These are phyloP conservation scores for Pantherophis alleghaniensis DNA, from an alignment of 2,797 vertebrate genomes.

Conservation along the genomic window DNA sequence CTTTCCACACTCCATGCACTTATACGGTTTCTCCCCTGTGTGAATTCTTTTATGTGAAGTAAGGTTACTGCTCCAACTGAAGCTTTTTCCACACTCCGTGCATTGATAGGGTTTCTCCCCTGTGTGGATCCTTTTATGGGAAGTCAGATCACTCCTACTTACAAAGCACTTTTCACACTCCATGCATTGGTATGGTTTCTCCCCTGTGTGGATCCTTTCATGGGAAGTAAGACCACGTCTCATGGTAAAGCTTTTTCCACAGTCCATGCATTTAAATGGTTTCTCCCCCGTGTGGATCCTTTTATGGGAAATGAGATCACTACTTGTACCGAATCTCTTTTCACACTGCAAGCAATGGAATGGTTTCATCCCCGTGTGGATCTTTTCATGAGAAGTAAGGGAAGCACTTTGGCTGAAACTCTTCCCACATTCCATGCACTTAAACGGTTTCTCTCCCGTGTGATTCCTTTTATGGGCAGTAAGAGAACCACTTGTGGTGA, in stretches of 20 bases:
- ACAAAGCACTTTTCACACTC: background rate
- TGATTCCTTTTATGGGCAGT: background rate
- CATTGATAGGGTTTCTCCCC: background rate
- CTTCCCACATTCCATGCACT: background rate
- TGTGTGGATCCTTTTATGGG: background rate
- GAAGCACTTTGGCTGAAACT: background rate
- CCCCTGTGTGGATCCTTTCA: background rate
- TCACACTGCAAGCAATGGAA: background rate
- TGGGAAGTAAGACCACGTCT: background rate
- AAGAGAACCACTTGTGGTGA: background rate
- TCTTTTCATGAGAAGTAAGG: background rate
- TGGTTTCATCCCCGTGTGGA: background rate
- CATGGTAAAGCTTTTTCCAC: background rate
- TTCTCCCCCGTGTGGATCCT: background rate
- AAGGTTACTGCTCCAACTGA: background rate
- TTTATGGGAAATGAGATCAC: background rate
- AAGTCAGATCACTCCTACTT: background rate
- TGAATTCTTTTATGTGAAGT: background rate
- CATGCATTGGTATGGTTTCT: background rate
- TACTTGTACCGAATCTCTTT: background rate
- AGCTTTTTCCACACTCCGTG: background rate
- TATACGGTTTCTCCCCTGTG: background rate
- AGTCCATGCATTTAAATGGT: background rate
- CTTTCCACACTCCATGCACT: background rate
- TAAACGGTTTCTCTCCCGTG: background rate